These are phyloP conservation scores for Malurus alboscapulatus DNA, from an alignment of 2,113 vertebrate genomes.

Conservation along the genomic window DNA sequence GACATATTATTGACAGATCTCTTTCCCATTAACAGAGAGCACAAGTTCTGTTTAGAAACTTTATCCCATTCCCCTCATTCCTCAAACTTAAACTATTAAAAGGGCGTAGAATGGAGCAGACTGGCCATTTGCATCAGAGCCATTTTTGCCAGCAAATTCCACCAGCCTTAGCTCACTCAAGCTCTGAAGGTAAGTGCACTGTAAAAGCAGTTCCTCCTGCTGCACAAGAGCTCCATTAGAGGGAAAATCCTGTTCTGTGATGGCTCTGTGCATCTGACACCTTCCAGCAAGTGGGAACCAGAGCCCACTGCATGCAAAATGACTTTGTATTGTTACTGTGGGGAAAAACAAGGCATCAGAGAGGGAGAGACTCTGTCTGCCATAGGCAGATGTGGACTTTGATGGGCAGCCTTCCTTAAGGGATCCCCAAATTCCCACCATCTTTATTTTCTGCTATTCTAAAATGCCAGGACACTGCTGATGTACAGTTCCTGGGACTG, in stretches of 20 bases:
- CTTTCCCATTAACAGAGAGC: background rate
- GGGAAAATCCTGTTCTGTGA: background rate
- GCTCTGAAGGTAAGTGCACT: background rate
- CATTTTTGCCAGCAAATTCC: conserved; percentile 1
- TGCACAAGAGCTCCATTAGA: background rate
- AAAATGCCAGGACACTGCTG: background rate
- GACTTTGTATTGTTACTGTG: background rate
- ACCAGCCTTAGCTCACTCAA: background rate
- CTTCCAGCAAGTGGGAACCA: background rate
- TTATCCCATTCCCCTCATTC: background rate
- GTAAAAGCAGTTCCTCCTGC: background rate
- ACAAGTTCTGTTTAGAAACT: background rate
- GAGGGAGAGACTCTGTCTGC: background rate
- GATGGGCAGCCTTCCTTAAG: background rate
- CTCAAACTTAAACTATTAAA: background rate
- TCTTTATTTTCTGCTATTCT: conserved; percentile 34
- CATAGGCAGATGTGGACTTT: background rate
- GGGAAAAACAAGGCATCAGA: background rate
- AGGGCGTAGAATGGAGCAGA: background rate
- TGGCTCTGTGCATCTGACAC: background rate
- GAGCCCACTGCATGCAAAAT: background rate
- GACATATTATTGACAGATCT: background rate
- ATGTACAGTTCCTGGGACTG: conserved; percentile 38
- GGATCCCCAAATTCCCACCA: background rate
- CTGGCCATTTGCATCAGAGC: background rate